Conservation (phyloP, 1,140 invertebrate species). For the Araneus ventricosus region DNA sequence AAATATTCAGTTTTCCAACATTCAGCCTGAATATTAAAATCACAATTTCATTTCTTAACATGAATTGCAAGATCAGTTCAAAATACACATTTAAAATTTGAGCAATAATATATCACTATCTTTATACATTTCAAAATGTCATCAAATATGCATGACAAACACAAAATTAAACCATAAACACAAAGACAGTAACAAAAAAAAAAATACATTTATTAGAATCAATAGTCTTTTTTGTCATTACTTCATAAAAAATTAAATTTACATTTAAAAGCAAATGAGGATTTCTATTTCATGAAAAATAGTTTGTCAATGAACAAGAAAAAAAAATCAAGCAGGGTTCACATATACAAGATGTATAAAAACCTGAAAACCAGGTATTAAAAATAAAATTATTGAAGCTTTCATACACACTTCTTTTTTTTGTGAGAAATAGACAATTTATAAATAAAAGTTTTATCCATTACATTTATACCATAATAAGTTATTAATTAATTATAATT, state of each 20-base stretch:
- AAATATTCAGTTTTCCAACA: too few species aligned
- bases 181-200: not conserved
- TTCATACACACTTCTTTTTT: too few species aligned
- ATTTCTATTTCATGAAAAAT: not conserved
- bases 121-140: too few species aligned
- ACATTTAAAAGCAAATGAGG: not conserved
- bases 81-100: too few species aligned
- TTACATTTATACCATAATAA: too few species aligned
- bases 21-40: too few species aligned
- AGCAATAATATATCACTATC: too few species aligned
- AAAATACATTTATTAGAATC: not conserved
- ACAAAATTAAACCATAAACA: not conserved
- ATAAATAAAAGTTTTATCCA: too few species aligned
- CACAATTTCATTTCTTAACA: too few species aligned
- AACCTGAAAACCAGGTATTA: not conserved
- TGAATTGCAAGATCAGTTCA: too few species aligned
- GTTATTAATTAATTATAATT: too few species aligned
- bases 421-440: too few species aligned
- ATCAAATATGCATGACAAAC: not conserved
- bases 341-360: not conserved
- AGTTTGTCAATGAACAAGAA: not conserved
- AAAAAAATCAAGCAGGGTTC: not conserved
- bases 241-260: not conserved
- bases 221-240: not conserved
- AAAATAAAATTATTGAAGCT: not conserved